A percentile compares a stretch with the other conserved stretches of the same genome.
Conservation (phyloP, 1,140 invertebrate genomes). For the Melipona quadrifasciata region DNA sequence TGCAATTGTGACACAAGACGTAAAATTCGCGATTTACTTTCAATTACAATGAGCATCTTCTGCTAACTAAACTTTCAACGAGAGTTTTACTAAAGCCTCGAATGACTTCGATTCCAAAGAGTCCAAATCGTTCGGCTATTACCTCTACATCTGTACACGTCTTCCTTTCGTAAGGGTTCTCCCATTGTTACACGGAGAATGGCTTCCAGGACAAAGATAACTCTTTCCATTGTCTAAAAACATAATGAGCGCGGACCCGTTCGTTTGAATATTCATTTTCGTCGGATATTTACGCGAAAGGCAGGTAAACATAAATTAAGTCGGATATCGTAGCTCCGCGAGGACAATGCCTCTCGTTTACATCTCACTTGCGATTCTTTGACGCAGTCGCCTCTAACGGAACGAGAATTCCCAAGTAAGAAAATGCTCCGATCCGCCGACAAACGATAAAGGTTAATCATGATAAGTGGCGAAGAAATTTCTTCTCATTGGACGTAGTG, state of each 20-base stretch:
- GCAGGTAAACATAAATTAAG: not conserved
- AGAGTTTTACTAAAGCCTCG: not conserved
- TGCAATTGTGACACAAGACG: too few species aligned
- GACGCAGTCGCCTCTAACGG: not conserved
- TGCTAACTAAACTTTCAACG: too few species aligned
- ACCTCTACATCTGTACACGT: not conserved
- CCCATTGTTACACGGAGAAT: not conserved
- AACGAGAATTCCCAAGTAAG: not conserved
- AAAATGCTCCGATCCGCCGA: not conserved
- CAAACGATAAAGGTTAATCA: not conserved
- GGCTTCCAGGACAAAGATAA: not conserved
- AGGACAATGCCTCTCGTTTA: not conserved
- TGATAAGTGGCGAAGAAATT: not conserved
- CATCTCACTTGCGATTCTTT: not conserved
- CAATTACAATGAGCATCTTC: too few species aligned
- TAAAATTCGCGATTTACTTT: too few species aligned
- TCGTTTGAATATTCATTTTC: not conserved
- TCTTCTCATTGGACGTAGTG: not conserved
- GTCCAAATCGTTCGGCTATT: not conserved
- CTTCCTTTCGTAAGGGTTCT: not conserved
- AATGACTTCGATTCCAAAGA: too few species aligned
- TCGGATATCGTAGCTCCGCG: not conserved
- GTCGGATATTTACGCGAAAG: not conserved
- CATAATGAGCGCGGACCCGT: not conserved
- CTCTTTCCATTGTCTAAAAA: not conserved